Evolutionary conservation across 2,113 vertebrate species (phyloP).

Genomic region (Phalacrocorax pelagicus): DNA sequence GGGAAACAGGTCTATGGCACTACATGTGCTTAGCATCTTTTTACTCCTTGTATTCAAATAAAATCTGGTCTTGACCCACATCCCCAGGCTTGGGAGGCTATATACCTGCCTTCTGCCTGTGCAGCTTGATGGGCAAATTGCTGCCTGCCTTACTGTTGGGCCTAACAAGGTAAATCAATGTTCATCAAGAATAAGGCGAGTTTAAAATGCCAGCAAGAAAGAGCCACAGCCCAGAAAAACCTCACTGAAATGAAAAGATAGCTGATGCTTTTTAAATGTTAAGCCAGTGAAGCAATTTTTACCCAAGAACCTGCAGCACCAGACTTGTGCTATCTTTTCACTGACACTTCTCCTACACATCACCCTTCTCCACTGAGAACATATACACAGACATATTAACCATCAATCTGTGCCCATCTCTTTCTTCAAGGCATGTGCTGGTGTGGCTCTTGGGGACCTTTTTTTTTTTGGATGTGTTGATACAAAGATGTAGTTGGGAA

Average conservation of each 20-base stretch:
- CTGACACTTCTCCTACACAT: background rate
- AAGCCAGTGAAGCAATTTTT: background rate
- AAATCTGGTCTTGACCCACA: background rate
- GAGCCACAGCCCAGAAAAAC: background rate
- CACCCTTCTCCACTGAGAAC: background rate
- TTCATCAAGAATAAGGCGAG: background rate
- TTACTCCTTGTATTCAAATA: background rate
- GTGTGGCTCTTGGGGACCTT: background rate
- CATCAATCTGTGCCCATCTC: background rate
- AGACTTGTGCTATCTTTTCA: background rate
- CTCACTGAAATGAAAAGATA: background rate
- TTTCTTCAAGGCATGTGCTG: background rate
- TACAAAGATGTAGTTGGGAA: background rate
- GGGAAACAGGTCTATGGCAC: background rate
- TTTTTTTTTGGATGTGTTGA: rapidly evolving
- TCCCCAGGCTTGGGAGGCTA: background rate
- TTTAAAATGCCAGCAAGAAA: background rate
- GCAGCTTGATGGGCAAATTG: background rate
- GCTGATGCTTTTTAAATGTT: background rate
- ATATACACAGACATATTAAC: rapidly evolving
- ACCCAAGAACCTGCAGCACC: background rate
- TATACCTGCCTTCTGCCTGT: background rate
- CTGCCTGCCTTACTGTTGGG: background rate
- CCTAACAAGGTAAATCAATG: background rate
- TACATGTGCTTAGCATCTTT: rapidly evolving